Evolutionary conservation across 1,140 invertebrate species (phyloP).

Genomic region (Bombus cullumanus): DNA sequence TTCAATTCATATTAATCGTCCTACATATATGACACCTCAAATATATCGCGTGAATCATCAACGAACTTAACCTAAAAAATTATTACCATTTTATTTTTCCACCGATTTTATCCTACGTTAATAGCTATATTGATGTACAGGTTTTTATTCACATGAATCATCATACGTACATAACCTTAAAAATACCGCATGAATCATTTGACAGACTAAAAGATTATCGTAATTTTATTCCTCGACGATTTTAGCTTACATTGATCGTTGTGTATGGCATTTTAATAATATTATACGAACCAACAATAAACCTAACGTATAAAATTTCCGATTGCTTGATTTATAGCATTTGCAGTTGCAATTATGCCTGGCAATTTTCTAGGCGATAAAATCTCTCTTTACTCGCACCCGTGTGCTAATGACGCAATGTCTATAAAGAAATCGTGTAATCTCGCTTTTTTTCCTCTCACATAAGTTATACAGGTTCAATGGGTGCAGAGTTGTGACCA

Average conservation of each 20-base stretch:
- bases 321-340: not conserved
- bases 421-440: constrained; percentile 19
- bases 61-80: no score
- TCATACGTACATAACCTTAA: no score
- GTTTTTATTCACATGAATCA: no score
- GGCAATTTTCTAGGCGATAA: not conserved
- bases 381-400: not conserved
- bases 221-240: not conserved
- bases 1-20: no score
- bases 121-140: no score
- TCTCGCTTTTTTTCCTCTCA: not conserved
- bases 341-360: not conserved
- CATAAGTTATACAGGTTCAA: not conserved
- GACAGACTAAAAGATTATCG: not conserved
- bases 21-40: no score
- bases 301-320: not conserved
- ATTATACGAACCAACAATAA: not conserved
- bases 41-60: no score
- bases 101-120: no score
- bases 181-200: no score
- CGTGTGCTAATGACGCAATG: constrained; percentile 14
- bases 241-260: not conserved
- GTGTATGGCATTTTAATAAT: not conserved
- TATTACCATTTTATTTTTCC: no score
- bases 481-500: constrained; percentile 31